Evolutionary conservation across 2,113 vertebrate genomes (phyloP), one percentile per base, ranked within the genome.

Genomic region (Rhineura floridana): DNA sequence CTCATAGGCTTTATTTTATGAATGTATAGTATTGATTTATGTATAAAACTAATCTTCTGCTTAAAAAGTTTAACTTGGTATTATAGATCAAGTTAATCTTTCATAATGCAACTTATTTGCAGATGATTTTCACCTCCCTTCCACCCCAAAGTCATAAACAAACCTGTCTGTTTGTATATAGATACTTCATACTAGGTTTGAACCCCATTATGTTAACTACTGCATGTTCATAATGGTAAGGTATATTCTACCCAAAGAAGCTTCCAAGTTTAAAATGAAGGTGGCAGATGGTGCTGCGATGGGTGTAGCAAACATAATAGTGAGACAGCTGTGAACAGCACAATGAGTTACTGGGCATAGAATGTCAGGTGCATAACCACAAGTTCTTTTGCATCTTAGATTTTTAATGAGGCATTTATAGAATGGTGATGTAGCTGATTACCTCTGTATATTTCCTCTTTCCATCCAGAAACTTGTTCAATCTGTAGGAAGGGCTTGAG

Each of bases 231-330:
- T 21, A 44, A 44, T 30, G 21, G 15, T 42, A 87, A 81, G 28
- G 52, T 44, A 2, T 69, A 44, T 55, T 7, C 17, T 44, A 59
- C 36, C 8, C 65, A n/a, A 81, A 72, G 46, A 52, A 33, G 91
- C 92, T 88, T 87, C 63, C 88, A 93, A 93, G 90, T 88, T 76
- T 69, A 79, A 93, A 92, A 91, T 92, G 65, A 52, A 89, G 89
- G 6, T 39, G 59, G 70, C 44, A 59, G 87, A 85, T 91, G 91
- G 88, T 85, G 78, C 65, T 81, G 84, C 84, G 87, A 63, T 94
- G 91, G 92, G 39, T 93, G 90, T 90, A 92, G 89, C 81, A 39
- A 76, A 52, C 55, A 83, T 88, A 95, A 88, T 90, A 90, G 81
- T 78, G 87, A 91, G 90, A 91, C 83, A 11, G 84, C 81, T 92